Conservation (phyloP, 1,140 invertebrate genomes). For the Caligus rogercresseyi region DNA sequence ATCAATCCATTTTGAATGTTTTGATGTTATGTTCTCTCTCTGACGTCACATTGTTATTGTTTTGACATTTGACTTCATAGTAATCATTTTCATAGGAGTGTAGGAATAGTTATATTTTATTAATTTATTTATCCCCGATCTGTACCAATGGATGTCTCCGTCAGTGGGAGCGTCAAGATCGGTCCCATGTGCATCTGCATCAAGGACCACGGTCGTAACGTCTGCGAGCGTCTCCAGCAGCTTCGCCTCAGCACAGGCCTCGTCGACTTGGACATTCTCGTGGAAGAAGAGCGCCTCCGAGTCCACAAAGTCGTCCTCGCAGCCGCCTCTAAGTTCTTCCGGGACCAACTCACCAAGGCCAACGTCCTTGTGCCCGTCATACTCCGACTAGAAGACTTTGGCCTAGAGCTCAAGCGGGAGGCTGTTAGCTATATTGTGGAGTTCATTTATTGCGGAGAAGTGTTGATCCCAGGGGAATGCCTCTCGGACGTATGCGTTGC, state of each 20-base stretch:
- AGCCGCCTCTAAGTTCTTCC: constrained; percentile 13
- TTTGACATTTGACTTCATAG: no score
- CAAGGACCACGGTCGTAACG: constrained; percentile 9
- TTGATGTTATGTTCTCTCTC: no score
- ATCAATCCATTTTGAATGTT: no score
- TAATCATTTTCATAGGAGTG: no score
- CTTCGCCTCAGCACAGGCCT: background rate
- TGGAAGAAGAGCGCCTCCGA: background rate
- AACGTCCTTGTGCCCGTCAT: constrained; percentile 5
- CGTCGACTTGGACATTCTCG: constrained; percentile 17
- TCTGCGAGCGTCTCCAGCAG: constrained; percentile 15
- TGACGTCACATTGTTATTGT: no score
- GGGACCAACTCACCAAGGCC: background rate
- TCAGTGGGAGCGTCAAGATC: background rate
- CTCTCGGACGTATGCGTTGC: constrained; percentile 2
- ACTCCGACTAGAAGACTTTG: constrained; percentile 14
- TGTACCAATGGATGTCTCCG: background rate
- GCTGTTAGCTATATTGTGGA: constrained; percentile 11
- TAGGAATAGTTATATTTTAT: no score
- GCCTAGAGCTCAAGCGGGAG: constrained; percentile 12
- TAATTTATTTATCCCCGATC: no score
- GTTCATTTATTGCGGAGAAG: constrained; percentile 18
- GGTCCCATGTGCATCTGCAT: constrained; percentile 1
- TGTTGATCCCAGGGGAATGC: constrained; percentile 3
- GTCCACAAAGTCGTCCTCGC: constrained; percentile 19